Conservation (phyloP, 2,888 invertebrate species). For the Protodeltote pygarga region DNA sequence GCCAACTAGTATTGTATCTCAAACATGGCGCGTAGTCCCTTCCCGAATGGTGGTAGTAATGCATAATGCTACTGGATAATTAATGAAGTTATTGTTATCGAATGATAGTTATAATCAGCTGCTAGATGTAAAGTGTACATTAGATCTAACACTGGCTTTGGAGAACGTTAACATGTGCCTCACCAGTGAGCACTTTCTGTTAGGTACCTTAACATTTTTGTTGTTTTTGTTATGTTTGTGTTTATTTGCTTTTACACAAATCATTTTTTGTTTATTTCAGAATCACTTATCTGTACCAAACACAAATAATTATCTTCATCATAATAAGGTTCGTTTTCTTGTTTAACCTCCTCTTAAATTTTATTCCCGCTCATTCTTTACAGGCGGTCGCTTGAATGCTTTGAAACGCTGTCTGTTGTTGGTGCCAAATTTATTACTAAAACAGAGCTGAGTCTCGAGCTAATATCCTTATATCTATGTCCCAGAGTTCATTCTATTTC, state of each 20-base stretch:
- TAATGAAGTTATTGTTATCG: conserved; percentile 34
- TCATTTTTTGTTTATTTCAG: conserved; percentile 91
- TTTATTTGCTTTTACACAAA: conserved; percentile 87
- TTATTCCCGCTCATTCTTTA: conserved; percentile 66
- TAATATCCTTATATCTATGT: conserved; percentile 30
- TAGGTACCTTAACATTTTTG: conserved; percentile 65
- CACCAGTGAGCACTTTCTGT: conserved; percentile 41
- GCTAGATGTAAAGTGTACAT: conserved; percentile 35
- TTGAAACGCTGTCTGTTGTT: conserved; percentile 58
- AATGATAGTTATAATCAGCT: conserved; percentile 15
- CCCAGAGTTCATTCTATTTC: conserved; percentile 38
- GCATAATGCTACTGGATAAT: conserved; percentile 40
- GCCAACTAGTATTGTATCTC: conserved; percentile 51
- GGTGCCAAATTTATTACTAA: conserved; percentile 42
- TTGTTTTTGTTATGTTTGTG: conserved; percentile 79
- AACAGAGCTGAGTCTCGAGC: conserved; percentile 39
- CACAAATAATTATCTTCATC: conserved; percentile 94
- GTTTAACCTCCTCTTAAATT: conserved; percentile 78
- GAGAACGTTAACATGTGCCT: conserved; percentile 44
- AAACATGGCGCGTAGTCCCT: conserved; percentile 47
- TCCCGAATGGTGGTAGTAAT: conserved; percentile 41
- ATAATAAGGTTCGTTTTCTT: conserved; percentile 91
- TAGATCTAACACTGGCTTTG: conserved; percentile 55
- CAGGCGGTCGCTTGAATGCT: conserved; percentile 73
- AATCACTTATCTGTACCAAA: conserved; percentile 95